phyloP scores from a whole-genome alignment of 2,113 vertebrate species.

The Lamprotornis superbus region DNA sequence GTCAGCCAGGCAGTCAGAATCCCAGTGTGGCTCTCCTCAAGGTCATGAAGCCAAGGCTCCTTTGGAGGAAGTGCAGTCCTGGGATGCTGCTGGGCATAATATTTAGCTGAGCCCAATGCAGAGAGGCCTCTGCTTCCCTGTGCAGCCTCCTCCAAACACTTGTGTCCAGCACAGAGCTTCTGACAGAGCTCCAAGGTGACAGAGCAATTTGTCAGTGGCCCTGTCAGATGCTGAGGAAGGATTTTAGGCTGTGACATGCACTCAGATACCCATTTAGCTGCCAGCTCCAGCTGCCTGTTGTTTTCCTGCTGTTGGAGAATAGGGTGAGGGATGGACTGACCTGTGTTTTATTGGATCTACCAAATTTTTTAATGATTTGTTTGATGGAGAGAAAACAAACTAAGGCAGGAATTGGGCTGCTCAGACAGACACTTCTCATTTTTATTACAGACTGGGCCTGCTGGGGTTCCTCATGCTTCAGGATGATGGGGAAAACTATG shows the following conservation, averaged over 20 bases:
- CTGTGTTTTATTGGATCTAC: not conserved
- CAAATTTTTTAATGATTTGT: not conserved
- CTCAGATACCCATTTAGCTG: not conserved
- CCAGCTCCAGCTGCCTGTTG: not conserved
- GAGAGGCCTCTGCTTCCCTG: not conserved
- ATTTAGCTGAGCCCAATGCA: not conserved
- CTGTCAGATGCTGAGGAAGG: not conserved
- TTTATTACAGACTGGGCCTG: not conserved
- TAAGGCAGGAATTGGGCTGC: not conserved
- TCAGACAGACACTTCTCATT: not conserved
- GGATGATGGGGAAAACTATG: not conserved
- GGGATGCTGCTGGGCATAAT: not conserved
- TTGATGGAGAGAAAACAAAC: not conserved
- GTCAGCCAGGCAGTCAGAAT: not conserved
- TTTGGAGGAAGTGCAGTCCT: not conserved
- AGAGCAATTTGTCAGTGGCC: not conserved
- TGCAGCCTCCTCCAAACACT: not conserved
- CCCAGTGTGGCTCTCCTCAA: not conserved
- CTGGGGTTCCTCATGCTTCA: not conserved
- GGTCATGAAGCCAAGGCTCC: not conserved
- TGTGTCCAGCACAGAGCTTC: not conserved
- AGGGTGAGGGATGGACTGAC: not conserved
- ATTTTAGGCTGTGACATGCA: not conserved
- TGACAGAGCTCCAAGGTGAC: constrained; percentile 7
- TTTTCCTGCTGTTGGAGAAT: not conserved